Conservation (phyloP, 2,113 vertebrate genomes). For the Passerina amoena region DNA sequence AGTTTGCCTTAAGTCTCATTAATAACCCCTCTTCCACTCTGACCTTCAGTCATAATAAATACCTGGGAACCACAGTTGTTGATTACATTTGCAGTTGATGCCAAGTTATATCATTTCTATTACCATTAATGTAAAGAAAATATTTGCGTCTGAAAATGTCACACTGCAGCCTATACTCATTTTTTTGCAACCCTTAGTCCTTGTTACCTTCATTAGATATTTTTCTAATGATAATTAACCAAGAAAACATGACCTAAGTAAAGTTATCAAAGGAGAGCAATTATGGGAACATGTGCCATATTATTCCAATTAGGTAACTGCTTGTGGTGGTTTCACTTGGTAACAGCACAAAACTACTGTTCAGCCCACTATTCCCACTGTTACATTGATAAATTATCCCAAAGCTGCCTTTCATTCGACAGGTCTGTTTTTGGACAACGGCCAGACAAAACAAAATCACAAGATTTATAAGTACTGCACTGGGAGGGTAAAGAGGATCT, state of each 20-base stretch:
- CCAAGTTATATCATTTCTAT: conserved; percentile 80
- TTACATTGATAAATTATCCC: conserved; percentile 82
- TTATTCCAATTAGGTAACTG: conserved; percentile 80
- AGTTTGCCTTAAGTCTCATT: conserved; percentile 42
- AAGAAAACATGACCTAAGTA: conserved; percentile 73
- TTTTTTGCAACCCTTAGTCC: conserved; percentile 52
- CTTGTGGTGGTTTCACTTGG: conserved; percentile 70
- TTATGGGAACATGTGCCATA: conserved; percentile 72
- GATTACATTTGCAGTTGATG: conserved; percentile 78
- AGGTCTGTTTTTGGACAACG: conserved; percentile 75
- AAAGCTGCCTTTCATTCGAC: conserved; percentile 67
- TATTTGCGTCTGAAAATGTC: conserved; percentile 80
- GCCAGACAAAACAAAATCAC: conserved; percentile 79
- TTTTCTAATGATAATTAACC: conserved; percentile 77
- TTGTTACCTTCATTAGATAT: conserved; percentile 66
- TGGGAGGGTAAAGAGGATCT: conserved; percentile 65
- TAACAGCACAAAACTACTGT: conserved; percentile 77
- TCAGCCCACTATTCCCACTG: conserved; percentile 72
- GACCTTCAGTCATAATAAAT: conserved; percentile 71
- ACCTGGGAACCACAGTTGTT: conserved; percentile 72
- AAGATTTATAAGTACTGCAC: conserved; percentile 75
- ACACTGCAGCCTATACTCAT: conserved; percentile 58
- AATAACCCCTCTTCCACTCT: conserved; percentile 46
- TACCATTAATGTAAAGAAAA: conserved; percentile 87
- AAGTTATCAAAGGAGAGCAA: conserved; percentile 74